Percentiles rank a stretch among this genome's conserved stretches.
phyloP scores from a whole-genome alignment of 2,888 invertebrate species.

The Merodon equestris region DNA sequence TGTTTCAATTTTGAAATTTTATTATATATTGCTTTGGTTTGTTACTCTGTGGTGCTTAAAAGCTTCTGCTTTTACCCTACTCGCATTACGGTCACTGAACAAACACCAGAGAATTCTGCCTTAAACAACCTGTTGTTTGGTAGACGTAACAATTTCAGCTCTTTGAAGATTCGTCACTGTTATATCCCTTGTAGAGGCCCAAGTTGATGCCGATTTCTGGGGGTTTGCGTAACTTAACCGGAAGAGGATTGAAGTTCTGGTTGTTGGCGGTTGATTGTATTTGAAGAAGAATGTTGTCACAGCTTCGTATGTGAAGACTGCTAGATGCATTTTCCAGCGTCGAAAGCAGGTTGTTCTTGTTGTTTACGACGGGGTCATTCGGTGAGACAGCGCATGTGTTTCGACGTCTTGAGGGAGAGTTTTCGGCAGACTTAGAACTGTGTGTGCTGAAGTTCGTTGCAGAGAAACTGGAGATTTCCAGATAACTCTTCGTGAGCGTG shows the following conservation, averaged over 20 bases:
- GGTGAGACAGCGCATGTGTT: constrained; percentile 25
- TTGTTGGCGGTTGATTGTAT: constrained; percentile 62
- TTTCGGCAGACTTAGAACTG: constrained; percentile 71
- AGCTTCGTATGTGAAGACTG: constrained; percentile 72
- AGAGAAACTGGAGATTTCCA: constrained; percentile 70
- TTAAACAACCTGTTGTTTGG: not conserved
- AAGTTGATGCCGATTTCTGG: constrained; percentile 68
- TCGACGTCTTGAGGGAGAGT: constrained; percentile 70
- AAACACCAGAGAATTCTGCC: no score
- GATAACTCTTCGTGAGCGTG: constrained; percentile 73
- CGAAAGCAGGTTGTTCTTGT: constrained; percentile 30
- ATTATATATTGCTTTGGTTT: constrained; percentile 60
- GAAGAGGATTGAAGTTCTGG: constrained; percentile 72
- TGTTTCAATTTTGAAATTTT: constrained; percentile 47
- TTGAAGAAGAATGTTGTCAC: constrained; percentile 72
- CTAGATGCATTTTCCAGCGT: constrained; percentile 46
- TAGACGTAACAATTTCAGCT: constrained; percentile 43
- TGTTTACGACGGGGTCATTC: constrained; percentile 23
- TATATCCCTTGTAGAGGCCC: constrained; percentile 63
- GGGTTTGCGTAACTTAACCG: constrained; percentile 72
- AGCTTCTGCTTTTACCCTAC: constrained; percentile 42
- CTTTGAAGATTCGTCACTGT: constrained; percentile 53
- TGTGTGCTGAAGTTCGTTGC: constrained; percentile 17
- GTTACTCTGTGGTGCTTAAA: constrained; percentile 38
- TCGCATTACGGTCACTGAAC: not conserved